phyloP scores from a whole-genome alignment of 2,113 vertebrate species.

The Ondatra zibethicus region DNA sequence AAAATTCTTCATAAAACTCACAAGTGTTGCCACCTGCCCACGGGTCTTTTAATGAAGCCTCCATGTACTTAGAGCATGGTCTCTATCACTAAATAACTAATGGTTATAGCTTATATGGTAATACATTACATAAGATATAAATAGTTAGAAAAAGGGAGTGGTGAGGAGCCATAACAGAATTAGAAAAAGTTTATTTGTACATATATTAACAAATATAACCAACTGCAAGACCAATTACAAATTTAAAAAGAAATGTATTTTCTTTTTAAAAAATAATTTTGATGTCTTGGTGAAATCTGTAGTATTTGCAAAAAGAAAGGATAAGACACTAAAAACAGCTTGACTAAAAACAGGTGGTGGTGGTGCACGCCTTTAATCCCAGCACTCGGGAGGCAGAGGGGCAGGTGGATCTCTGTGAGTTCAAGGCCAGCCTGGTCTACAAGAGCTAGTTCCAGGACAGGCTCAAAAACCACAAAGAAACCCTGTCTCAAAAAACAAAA shows the following conservation, averaged over 20 bases:
- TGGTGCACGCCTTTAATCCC: no score
- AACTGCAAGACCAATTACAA: slow-evolving; percentile 50
- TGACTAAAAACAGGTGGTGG: no score
- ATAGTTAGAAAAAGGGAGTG: not conserved
- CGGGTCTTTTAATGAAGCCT: not conserved
- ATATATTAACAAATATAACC: not conserved
- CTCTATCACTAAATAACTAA: slow-evolving; percentile 31
- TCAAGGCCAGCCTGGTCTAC: no score
- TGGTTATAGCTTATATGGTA: not conserved
- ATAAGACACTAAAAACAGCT: slow-evolving; percentile 27
- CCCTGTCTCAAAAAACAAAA: no score
- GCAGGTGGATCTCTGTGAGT: no score
- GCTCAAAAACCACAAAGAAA: no score
- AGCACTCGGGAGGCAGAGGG: no score
- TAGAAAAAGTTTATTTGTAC: not conserved
- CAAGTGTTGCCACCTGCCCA: not conserved
- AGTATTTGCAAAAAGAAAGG: slow-evolving; percentile 46
- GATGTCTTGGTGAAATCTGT: slow-evolving; percentile 52
- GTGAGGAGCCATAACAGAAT: not conserved
- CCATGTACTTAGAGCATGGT: not conserved
- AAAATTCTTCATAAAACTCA: slow-evolving; percentile 32
- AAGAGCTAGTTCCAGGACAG: no score
- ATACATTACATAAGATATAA: slow-evolving; percentile 44
- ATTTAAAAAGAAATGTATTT: slow-evolving; percentile 49
- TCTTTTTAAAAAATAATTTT: slow-evolving; percentile 59